Conservation (phyloP, 2,888 invertebrate species). For the Tuta absoluta region DNA sequence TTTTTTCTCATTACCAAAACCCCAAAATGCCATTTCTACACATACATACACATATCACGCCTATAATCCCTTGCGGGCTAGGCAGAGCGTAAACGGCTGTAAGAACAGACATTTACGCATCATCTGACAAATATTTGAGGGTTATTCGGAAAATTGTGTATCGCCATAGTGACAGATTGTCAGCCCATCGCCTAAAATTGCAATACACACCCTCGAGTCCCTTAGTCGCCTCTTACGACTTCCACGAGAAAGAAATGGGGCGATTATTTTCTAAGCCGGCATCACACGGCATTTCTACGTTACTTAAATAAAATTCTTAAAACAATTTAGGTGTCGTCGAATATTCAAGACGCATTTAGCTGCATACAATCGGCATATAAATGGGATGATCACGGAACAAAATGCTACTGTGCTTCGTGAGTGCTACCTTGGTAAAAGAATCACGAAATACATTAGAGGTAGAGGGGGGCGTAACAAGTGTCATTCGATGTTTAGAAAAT, state of each 20-base stretch:
- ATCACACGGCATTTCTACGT: constrained; percentile 33
- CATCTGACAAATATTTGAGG: too few relatives aligned
- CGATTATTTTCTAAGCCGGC: too few relatives aligned
- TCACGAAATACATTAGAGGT: constrained; percentile 65
- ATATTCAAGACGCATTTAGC: constrained; percentile 66
- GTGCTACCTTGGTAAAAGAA: constrained; percentile 51
- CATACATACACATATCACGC: too few relatives aligned
- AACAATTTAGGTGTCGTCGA: constrained; percentile 47
- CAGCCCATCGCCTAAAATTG: too few relatives aligned
- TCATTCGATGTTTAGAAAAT: constrained; percentile 18
- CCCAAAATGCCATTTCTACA: constrained; percentile 16
- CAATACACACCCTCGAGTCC: too few relatives aligned
- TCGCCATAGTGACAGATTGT: too few relatives aligned
- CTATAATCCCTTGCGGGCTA: too few relatives aligned
- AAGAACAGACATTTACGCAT: too few relatives aligned
- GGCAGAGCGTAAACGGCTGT: too few relatives aligned
- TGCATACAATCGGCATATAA: constrained; percentile 61
- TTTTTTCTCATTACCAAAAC: not conserved
- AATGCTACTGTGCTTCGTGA: constrained; percentile 62
- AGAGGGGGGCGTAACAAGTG: constrained; percentile 47
- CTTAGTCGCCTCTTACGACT: too few relatives aligned
- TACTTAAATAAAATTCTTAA: constrained; percentile 46
- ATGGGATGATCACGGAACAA: constrained; percentile 57
- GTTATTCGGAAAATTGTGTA: too few relatives aligned
- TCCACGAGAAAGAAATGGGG: too few relatives aligned